Conservation (phyloP, 1,140 invertebrate species). For the Tribolium castaneum region DNA sequence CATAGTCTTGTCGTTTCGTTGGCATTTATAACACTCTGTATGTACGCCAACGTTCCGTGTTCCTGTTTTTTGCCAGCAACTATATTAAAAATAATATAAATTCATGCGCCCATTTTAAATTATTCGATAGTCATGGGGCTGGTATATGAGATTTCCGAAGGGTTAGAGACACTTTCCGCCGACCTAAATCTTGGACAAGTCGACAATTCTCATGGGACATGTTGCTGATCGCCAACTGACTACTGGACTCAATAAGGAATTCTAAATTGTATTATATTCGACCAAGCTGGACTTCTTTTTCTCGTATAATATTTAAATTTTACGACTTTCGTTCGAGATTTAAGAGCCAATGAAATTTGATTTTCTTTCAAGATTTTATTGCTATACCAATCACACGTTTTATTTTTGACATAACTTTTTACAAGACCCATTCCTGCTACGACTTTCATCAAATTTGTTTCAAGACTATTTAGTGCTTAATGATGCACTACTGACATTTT, state of each 20-base stretch:
- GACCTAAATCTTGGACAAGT: constrained; percentile 38
- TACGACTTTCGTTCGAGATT: not conserved
- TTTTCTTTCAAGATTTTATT: constrained; percentile 22
- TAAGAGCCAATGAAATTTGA: constrained; percentile 18
- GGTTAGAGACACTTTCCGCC: constrained; percentile 15
- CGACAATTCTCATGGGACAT: constrained; percentile 33
- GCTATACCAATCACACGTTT: not conserved
- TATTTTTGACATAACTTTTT: not conserved
- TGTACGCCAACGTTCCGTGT: too few species aligned
- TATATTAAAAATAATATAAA: constrained; percentile 8
- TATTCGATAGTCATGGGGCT: not conserved
- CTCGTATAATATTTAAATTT: constrained; percentile 32
- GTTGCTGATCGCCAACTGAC: constrained; percentile 36
- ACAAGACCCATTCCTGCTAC: not conserved
- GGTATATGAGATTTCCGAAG: constrained; percentile 10
- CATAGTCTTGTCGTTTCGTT: too few species aligned
- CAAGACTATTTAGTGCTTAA: too few species aligned
- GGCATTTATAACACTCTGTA: too few species aligned
- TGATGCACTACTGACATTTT: too few species aligned
- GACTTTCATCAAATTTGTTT: not conserved
- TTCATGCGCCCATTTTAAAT: not conserved
- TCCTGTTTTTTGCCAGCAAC: not conserved
- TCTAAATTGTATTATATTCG: constrained; percentile 42
- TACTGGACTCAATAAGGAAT: constrained; percentile 40
- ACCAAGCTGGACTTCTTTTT: not conserved